Conservation (phyloP, 2,113 vertebrate species). For the Aplodontia rufa region DNA sequence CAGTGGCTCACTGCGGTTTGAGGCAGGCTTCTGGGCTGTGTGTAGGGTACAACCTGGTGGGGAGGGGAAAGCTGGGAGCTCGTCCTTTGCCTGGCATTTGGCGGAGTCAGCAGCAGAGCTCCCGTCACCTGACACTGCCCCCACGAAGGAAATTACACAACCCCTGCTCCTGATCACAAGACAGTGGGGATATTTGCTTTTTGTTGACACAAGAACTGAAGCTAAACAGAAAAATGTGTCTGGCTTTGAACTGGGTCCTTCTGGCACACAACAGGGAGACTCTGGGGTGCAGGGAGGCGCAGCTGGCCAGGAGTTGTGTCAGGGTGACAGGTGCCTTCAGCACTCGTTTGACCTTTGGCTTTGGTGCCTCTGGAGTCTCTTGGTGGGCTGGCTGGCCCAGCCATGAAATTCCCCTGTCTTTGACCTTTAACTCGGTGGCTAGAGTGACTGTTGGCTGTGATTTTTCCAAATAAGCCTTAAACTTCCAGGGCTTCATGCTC, state of each 20-base stretch:
- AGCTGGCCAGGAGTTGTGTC: neutral
- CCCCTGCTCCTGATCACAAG: neutral
- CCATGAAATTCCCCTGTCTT: neutral
- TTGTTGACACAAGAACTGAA: conserved; percentile 58
- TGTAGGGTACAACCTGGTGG: neutral
- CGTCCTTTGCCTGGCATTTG: neutral
- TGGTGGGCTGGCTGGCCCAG: neutral
- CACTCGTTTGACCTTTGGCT: neutral
- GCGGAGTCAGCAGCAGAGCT: neutral
- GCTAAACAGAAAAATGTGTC: conserved; percentile 74
- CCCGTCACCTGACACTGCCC: neutral
- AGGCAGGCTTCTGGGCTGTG: neutral
- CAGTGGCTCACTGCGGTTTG: neutral
- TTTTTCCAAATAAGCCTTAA: neutral
- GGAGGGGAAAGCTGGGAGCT: neutral
- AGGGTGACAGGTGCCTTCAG: conserved; percentile 40
- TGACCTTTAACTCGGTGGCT: neutral
- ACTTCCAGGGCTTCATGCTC: neutral
- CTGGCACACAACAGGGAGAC: conserved; percentile 36
- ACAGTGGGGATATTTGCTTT: conserved; percentile 57
- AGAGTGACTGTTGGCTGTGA: neutral
- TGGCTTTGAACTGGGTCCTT: conserved; percentile 41
- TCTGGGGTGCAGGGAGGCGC: neutral
- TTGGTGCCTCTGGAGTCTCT: neutral
- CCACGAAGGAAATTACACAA: neutral